Evolutionary conservation across 2,797 vertebrate genomes (phyloP).

Genomic region (Lerista edwardsae): DNA sequence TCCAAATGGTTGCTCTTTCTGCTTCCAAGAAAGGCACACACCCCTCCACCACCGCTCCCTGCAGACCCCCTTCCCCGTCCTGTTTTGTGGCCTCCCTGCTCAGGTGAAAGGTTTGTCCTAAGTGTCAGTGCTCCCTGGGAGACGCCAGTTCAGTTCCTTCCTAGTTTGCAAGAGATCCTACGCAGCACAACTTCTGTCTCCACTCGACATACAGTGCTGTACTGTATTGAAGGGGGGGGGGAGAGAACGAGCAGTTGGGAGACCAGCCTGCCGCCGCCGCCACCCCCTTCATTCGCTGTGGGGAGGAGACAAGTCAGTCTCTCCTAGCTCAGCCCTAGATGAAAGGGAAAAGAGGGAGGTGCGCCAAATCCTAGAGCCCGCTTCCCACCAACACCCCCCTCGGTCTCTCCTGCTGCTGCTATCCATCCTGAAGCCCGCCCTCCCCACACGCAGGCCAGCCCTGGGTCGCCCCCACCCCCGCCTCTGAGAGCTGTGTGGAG

Average conservation of each 20-base stretch:
- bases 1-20: neutral
- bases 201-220: neutral
- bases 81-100: neutral
- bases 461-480: too few species aligned
- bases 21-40: too few species aligned
- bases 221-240: too few species aligned
- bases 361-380: neutral
- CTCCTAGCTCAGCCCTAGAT: neutral
- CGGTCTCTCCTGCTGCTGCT: too few species aligned
- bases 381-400: neutral
- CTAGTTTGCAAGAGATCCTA: neutral
- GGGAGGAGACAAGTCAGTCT: too few species aligned
- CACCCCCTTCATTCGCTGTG: neutral
- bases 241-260: neutral
- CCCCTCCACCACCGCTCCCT: neutral
- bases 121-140: neutral
- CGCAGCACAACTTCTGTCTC: neutral
- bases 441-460: too few species aligned
- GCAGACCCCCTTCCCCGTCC: neutral
- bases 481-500: too few species aligned
- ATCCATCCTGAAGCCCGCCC: too few species aligned
- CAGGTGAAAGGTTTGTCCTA: too few species aligned
- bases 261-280: neutral
- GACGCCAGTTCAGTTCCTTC: neutral
- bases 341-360: neutral